These are phyloP conservation scores for Chymomyza costata DNA, from an alignment of 1,140 invertebrate species.

Conservation along the genomic window DNA sequence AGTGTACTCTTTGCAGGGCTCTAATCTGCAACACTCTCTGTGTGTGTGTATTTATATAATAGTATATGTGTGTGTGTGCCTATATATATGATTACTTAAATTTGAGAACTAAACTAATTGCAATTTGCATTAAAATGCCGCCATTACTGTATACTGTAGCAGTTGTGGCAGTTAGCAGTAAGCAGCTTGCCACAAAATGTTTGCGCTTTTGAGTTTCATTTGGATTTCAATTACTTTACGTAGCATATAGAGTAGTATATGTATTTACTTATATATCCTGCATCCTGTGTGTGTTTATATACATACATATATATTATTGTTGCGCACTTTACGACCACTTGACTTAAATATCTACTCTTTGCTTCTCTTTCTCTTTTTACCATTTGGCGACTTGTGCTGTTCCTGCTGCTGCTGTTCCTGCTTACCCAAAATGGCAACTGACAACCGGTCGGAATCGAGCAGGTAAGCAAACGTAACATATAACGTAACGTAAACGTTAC, in stretches of 20 bases:
- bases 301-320: constrained; percentile 29
- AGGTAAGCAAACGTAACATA: constrained; percentile 62
- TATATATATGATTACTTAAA: constrained; percentile 45
- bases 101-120: constrained; percentile 59
- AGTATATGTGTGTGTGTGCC: constrained; percentile 6
- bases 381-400: too few relatives aligned
- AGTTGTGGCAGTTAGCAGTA: constrained; percentile 5
- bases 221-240: constrained; percentile 41
- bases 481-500: too few relatives aligned
- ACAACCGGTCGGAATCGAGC: constrained; percentile 29
- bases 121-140: constrained; percentile 29
- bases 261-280: constrained; percentile 12
- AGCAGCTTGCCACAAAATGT: constrained; percentile 67
- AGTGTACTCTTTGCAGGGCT: too few relatives aligned
- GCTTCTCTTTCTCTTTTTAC: constrained; percentile 38
- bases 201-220: constrained; percentile 58
- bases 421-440: too few relatives aligned
- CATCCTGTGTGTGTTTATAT: too few relatives aligned
- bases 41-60: too few relatives aligned
- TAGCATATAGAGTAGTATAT: constrained; percentile 14
- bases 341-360: constrained; percentile 27
- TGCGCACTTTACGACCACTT: constrained; percentile 19
- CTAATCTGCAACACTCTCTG: too few relatives aligned
- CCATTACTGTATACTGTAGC: too few relatives aligned
- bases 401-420: too few relatives aligned